Evolutionary conservation across 2,113 vertebrate species (phyloP), one percentile per base, ranked within the genome.

Genomic region (Sisor rabdophorus): DNA sequence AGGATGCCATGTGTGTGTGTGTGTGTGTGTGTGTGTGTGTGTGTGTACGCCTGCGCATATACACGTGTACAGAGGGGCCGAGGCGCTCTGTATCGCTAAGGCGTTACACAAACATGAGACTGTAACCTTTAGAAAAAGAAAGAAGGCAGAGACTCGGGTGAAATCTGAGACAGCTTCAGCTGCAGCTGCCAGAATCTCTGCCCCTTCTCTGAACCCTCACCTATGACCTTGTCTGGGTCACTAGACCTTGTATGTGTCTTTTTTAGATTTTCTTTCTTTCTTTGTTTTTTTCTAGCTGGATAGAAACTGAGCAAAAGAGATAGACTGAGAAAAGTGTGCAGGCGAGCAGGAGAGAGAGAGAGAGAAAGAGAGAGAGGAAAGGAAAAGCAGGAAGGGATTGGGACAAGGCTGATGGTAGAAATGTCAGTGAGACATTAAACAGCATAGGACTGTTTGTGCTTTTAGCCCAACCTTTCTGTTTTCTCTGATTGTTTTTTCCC

Each of bases 341-440:
- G 56, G 7, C 12, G 26, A 30, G 28, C 53, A 28, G 22, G 50
- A 54, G 26, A 13, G 68, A 20, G 12, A 24, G 30, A 24, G 20
- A 56, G 48, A 58, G 17, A 26, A 48, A 54, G 59, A 36, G 60
- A 36, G 28, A 54, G 24, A 56, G 63, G 28, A 2, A 36, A 53
- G 28, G 11, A 4, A 48, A 53, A 64, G 30, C 28, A 24, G 79
- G 82, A 75, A 79, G 76, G 71, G 60, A 68, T 65, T 81, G 86
- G 86, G 85, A 88, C 70, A 24, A 61, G 50, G 74, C 44, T 80
- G 54, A 74, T 36, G 22, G 87, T 85, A 89, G 88, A 92, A 93
- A 93, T 91, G 92, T 93, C 91, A 92, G 89, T 22, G 80, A 91
- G 91, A 93, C 92, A 92, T 93, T 92, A 92, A 92, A 90, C 92